Evolutionary conservation across 2,888 invertebrate genomes (phyloP), one percentile per base, ranked within the genome.

Genomic region (Hedychridium roseum): DNA sequence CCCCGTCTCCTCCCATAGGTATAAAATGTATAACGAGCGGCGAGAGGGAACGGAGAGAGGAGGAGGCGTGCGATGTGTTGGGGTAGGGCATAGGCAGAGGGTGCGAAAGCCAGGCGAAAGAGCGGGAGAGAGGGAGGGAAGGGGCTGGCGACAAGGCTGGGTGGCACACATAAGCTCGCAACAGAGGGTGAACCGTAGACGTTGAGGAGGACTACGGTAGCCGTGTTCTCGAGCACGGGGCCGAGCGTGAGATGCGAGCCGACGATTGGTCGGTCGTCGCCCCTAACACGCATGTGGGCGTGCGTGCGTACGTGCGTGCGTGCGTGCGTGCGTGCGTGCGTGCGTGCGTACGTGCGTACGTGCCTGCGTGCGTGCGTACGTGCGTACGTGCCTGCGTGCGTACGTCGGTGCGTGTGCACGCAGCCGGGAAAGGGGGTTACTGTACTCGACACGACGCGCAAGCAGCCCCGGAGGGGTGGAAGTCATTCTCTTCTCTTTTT

Each of bases 211-310:
- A 59, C 50, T 52, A 54, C 20, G 20, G 17, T 65, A 3, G 37
- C n/a, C 53, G 54, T 57, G 56, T 54, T 57, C 60, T 50, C 51
- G 55, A 58, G 44, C 43, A 30, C 44, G 49, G 54, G 12, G 50
- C 41, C 52, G 47, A 23, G 30, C 57, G 57, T 56, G 60, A 65
- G 69, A 68, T 63, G 67, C 68, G 53, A 64, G 60, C 46, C 70
- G 60, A 55, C 67, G 73, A 76, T 77, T 76, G 77, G 78, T 75
- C 68, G 74, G 54, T 52, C 39, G 54, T 56, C 62, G 68, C 72
- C 71, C 67, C 65, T 55, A 55, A 66, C 57, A 50, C 64, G 50
- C 59, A 73, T 72, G 70, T 74, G 73, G 71, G 74, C 73, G 76
- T 73, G 67, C 69, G 64, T 70, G 68, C 62, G 65, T 60, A 61